These are phyloP conservation scores for Prorops nasuta DNA, from an alignment of 1,140 invertebrate genomes.

Conservation along the genomic window DNA sequence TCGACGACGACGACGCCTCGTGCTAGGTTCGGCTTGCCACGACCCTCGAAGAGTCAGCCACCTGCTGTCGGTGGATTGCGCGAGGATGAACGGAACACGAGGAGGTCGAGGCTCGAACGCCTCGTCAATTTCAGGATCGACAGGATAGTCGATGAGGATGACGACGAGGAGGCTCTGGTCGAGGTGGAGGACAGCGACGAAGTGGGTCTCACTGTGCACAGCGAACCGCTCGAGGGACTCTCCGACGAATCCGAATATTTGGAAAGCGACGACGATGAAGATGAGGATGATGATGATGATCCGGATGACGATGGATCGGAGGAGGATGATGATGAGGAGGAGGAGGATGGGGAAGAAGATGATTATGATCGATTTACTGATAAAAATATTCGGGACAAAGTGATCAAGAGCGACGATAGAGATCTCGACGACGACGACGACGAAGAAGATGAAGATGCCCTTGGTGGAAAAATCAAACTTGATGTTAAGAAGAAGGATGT, in stretches of 20 bases:
- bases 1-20: conserved; percentile 8
- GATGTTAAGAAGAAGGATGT: conserved; percentile 1
- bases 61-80: conserved; percentile 34
- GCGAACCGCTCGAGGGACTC: background rate
- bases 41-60: conserved; percentile 16
- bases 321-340: conserved; percentile 12
- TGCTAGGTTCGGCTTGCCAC: too few species aligned
- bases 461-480: conserved; percentile 13
- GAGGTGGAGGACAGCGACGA: conserved; percentile 11
- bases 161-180: background rate
- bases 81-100: background rate
- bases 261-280: conserved; percentile 8
- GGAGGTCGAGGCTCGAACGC: background rate
- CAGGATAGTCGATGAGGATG: conserved; percentile 10
- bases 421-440: conserved; percentile 8
- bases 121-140: background rate
- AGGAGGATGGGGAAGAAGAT: background rate
- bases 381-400: too few species aligned
- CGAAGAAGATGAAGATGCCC: conserved; percentile 18
- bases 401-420: too few species aligned
- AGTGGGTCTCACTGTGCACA: background rate
- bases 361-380: too few species aligned
- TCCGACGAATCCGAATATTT: conserved; percentile 5
- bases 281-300: conserved; percentile 11
- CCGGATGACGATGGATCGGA: conserved; percentile 12